These are phyloP conservation scores for Australoheros facetus DNA, from an alignment of 2,797 vertebrate genomes.

Conservation along the genomic window DNA sequence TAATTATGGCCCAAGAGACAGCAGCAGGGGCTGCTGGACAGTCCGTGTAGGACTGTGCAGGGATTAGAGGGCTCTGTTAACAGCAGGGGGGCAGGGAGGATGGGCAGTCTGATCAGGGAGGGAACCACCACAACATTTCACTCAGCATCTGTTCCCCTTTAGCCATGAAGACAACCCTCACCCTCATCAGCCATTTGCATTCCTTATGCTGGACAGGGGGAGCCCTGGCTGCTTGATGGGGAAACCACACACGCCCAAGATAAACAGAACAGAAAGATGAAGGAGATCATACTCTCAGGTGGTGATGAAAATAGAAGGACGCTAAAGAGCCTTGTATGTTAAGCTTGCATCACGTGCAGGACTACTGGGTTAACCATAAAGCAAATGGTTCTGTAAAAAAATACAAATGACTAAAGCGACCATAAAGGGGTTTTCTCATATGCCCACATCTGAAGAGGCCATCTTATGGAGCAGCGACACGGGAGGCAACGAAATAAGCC, in stretches of 20 bases:
- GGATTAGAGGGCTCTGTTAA: constrained; percentile 66
- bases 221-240: constrained; percentile 32
- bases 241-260: constrained; percentile 64
- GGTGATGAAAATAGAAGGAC: not conserved
- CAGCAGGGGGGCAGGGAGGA: constrained; percentile 60
- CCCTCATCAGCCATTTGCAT: constrained; percentile 62
- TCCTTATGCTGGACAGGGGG: constrained; percentile 59
- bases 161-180: constrained; percentile 62
- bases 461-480: constrained; percentile 67
- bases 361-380: not conserved
- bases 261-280: constrained; percentile 44
- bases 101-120: constrained; percentile 53
- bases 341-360: not conserved
- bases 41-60: constrained; percentile 29
- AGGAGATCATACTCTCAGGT: not conserved
- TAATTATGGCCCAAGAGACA: constrained; percentile 41
- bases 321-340: not conserved
- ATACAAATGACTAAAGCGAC: constrained; percentile 9
- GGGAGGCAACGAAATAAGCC: constrained; percentile 45
- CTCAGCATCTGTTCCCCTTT: constrained; percentile 82
- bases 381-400: not conserved
- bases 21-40: constrained; percentile 51
- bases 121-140: constrained; percentile 73
- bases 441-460: constrained; percentile 58
- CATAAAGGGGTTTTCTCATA: constrained; percentile 32